Evolutionary conservation across 2,888 invertebrate genomes (phyloP).

Genomic region (Agrilus cyanescens): DNA sequence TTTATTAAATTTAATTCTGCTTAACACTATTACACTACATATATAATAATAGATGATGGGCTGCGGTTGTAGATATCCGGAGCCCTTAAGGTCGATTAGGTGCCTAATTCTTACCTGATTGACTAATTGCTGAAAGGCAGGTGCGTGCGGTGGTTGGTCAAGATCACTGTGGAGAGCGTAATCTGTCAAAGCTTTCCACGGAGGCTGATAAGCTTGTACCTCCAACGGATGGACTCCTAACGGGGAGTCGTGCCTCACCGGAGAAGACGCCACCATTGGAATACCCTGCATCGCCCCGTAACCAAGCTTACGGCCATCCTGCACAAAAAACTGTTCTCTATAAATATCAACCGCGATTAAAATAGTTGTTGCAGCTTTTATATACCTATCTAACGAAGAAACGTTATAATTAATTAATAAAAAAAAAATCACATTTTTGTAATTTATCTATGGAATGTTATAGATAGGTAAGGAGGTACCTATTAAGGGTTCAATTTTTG

Average conservation of each 20-base stretch:
- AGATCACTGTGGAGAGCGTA: conserved; percentile 92
- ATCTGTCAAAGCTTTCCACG: conserved; percentile 93
- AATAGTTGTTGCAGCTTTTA: no score
- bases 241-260: conserved; percentile 81
- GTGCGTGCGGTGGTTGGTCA: conserved; percentile 71
- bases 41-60: no score
- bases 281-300: conserved; percentile 94
- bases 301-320: conserved; percentile 91
- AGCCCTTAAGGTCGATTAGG: no score
- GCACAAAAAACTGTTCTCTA: conserved; percentile 41
- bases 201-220: conserved; percentile 88
- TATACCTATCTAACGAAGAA: no score
- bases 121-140: conserved; percentile 93
- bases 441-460: no score
- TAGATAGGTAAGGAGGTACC: no score
- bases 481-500: no score
- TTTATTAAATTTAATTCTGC: no score
- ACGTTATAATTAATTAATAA: no score
- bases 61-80: no score
- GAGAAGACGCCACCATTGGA: conserved; percentile 94
- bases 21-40: no score
- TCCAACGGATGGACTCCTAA: conserved; percentile 80
- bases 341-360: conserved; percentile 23
- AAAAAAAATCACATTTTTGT: no score
- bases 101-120: conserved; percentile 68